phyloP scores from a whole-genome alignment of 92 coral and sea anemone genomes.

The Epizoanthus rinbou region DNA sequence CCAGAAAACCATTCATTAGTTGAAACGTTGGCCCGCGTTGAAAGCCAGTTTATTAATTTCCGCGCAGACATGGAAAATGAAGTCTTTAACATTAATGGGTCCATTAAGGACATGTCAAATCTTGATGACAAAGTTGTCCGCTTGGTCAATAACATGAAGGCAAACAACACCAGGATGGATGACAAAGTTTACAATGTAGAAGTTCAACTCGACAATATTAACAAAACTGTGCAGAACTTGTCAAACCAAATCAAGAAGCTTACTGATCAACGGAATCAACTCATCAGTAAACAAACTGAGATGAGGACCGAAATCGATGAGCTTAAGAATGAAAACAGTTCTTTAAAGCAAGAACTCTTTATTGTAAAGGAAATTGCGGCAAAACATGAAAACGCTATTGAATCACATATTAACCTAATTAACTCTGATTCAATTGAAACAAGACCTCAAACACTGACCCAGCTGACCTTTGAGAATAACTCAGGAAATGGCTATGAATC shows the following conservation, averaged over 20 bases:
- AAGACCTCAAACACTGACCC: slow-evolving; percentile 3
- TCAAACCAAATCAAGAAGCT: slow-evolving; percentile 38
- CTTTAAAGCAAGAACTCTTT: slow-evolving; percentile 38
- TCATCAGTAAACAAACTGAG: slow-evolving; percentile 25
- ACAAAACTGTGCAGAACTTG: slow-evolving; percentile 11
- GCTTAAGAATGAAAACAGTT: slow-evolving; percentile 36
- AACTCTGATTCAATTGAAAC: slow-evolving; percentile 4
- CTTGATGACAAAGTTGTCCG: slow-evolving; percentile 27
- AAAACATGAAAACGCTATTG: slow-evolving; percentile 36
- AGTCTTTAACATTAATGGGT: slow-evolving; percentile 2
- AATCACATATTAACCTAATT: not conserved
- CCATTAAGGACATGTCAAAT: not conserved
- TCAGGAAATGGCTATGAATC: not conserved
- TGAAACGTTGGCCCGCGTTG: not conserved
- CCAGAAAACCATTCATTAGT: not conserved
- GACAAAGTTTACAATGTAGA: slow-evolving; percentile 25
- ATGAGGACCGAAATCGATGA: slow-evolving; percentile 33
- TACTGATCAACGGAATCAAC: slow-evolving; percentile 33
- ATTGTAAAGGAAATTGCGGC: slow-evolving; percentile 37
- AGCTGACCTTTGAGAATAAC: slow-evolving; percentile 3
- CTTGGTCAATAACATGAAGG: slow-evolving; percentile 40
- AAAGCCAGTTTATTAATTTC: not conserved
- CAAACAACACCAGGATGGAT: slow-evolving; percentile 18
- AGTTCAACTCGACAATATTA: not conserved
- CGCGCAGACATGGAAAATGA: slow-evolving; percentile 7